Evolutionary conservation across 2,797 vertebrate genomes (phyloP), one percentile per base, ranked within the genome.

Genomic region (Dipus sagitta): DNA sequence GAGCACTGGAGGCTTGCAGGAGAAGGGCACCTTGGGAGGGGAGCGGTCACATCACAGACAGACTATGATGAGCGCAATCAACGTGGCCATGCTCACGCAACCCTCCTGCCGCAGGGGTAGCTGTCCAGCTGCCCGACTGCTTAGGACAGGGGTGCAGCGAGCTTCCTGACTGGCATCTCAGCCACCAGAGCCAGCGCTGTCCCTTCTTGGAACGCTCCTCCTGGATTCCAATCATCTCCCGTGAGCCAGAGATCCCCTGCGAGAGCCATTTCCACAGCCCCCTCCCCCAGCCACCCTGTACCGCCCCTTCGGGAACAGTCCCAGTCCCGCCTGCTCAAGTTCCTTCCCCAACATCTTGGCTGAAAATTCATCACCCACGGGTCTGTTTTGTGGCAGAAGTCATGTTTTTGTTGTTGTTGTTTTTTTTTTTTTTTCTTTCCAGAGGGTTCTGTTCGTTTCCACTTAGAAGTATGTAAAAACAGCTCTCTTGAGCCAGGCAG

Each of bases 1-100:
- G 80, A 68, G 78, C 68, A 21, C 47, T 81, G 75, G 94, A 75
- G 72, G 84, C 78, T 83, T 30, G 74, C 28, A 0, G 24, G 90
- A 94, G 90, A 96, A 96, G 93, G 95, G 95, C 95, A 93, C 95
- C 95, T 96, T 95, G 94, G 96, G 92, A 95, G 67, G 91, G 38
- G 20, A 64, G 88, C 87, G 68, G 23, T 24, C 34, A 74, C 83
- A 92, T 30, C 95, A 64, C 28, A 75, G 82, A 13, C 20, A 17
- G 21, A 24, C 80, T 67, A 24, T 58, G 30, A 38, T 42, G 77
- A 62, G 0, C 4, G 64, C 47, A 68, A 42, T 64, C 13, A 18
- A n/a, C 26, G 79, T 7, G 1, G 65, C 26, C 89, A 34, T n/a
- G 60, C 75, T 38, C 76, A 32, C 67, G 21, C 0, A 30, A 76